phyloP scores from a whole-genome alignment of 2,797 vertebrate genomes.

The Ptychadena robeensis region DNA sequence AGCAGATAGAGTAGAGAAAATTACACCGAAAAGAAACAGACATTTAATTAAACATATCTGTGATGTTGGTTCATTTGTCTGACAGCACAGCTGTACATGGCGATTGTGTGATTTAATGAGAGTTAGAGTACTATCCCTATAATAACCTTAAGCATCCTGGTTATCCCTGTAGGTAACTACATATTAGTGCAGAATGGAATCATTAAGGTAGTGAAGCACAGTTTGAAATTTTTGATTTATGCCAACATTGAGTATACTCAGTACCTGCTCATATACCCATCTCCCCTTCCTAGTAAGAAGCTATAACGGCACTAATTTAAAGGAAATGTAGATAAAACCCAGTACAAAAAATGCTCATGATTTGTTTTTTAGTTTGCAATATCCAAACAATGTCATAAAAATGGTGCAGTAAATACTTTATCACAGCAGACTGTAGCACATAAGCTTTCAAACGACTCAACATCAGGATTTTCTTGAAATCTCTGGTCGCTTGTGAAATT shows the following conservation, averaged over 20 bases:
- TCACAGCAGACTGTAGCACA: not conserved
- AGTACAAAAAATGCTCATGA: constrained; percentile 9
- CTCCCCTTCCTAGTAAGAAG: not conserved
- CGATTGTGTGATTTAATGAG: too few relatives aligned
- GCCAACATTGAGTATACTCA: not conserved
- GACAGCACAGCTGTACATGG: too few relatives aligned
- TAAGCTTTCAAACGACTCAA: constrained; percentile 9
- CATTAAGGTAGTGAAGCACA: not conserved
- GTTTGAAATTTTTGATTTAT: not conserved
- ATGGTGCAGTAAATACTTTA: constrained; percentile 5
- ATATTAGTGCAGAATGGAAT: not conserved
- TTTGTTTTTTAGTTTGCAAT: not conserved
- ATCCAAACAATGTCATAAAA: constrained; percentile 13
- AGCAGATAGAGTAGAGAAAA: too few relatives aligned
- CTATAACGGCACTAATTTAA: not conserved
- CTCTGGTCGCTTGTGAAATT: constrained; percentile 36
- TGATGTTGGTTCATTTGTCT: too few relatives aligned
- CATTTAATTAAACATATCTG: too few relatives aligned
- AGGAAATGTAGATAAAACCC: not conserved
- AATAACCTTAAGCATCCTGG: not conserved
- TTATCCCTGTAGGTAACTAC: not conserved
- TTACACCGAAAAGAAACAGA: too few relatives aligned
- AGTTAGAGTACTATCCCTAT: too few relatives aligned
- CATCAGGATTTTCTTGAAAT: constrained; percentile 20
- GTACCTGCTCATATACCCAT: not conserved